Evolutionary conservation across 30 jellyfish, hydroid and myxozoan genomes (phyloP).

Genomic region (Phacellophora camtschatica): DNA sequence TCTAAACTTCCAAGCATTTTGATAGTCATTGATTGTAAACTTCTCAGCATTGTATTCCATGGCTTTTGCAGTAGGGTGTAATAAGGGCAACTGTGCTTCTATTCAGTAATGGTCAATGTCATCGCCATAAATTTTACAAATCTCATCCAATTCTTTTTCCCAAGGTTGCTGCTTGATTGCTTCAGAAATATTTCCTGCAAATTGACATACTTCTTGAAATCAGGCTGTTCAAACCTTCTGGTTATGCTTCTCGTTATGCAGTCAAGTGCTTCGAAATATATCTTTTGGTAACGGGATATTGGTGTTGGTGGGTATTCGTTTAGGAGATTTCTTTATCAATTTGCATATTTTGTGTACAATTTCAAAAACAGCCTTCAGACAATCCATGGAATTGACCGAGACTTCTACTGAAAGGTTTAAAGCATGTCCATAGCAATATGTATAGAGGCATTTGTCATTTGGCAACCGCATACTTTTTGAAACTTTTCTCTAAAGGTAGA

Average conservation of each 20-base stretch:
- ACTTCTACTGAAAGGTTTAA: not conserved
- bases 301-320: not conserved
- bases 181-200: slow-evolving; percentile 17
- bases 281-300: not conserved
- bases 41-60: not conserved
- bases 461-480: too few species aligned
- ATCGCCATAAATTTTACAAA: not conserved
- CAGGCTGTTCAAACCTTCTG: not conserved
- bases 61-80: slow-evolving; percentile 5
- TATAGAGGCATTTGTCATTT: not conserved
- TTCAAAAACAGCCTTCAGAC: not conserved
- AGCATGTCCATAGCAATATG: not conserved
- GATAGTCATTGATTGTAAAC: not conserved
- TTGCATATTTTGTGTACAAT: not conserved
- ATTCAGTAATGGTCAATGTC: not conserved
- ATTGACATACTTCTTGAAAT: not conserved
- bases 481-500: too few species aligned
- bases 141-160: not conserved
- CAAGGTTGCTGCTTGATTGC: not conserved
- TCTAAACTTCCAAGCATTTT: not conserved
- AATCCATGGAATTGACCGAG: not conserved
- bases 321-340: too few species aligned
- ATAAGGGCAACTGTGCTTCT: not conserved
- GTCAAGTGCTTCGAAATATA: not conserved
- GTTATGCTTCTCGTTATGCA: not conserved